phyloP scores from a whole-genome alignment of 2,113 vertebrate genomes.

The Spilogale gracilis region DNA sequence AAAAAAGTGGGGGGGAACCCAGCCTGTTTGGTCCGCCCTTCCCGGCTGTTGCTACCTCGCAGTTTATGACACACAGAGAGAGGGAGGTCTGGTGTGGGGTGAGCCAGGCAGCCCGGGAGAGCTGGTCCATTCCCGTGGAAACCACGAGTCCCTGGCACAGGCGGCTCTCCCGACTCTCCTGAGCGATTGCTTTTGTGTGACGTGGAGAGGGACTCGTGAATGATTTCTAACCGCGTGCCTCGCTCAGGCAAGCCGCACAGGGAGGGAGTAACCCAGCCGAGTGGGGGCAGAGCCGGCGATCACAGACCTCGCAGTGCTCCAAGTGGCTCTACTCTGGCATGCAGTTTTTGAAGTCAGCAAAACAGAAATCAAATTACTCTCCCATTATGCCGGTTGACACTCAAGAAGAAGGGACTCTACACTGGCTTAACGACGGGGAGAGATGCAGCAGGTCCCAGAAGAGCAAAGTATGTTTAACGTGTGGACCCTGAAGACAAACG shows the following conservation, averaged over 20 bases:
- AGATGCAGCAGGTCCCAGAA: slow-evolving; percentile 61
- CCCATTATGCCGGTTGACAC: slow-evolving; percentile 52
- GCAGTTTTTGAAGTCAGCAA: slow-evolving; percentile 84
- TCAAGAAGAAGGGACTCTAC: slow-evolving; percentile 62
- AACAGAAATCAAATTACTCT: slow-evolving; percentile 79
- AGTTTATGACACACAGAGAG: slow-evolving; percentile 84
- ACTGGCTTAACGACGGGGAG: slow-evolving; percentile 38
- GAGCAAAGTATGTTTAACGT: slow-evolving; percentile 36
- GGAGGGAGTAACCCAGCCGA: slow-evolving; percentile 79
- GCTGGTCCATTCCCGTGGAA: slow-evolving; percentile 82
- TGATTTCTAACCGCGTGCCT: slow-evolving; percentile 75
- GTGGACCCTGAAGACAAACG: slow-evolving; percentile 74
- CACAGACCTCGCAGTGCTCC: slow-evolving; percentile 69
- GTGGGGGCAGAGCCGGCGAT: slow-evolving; percentile 80
- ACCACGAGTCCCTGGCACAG: slow-evolving; percentile 71
- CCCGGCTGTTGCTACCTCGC: slow-evolving; percentile 83
- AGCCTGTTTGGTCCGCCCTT: slow-evolving; percentile 72
- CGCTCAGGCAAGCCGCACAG: slow-evolving; percentile 71
- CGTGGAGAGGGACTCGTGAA: slow-evolving; percentile 76
- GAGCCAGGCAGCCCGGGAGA: slow-evolving; percentile 79
- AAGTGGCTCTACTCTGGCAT: slow-evolving; percentile 74
- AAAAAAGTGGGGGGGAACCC: neutral
- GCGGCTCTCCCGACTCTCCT: slow-evolving; percentile 66
- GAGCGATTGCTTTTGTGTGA: slow-evolving; percentile 73
- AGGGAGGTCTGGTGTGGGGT: slow-evolving; percentile 86